These are phyloP conservation scores for Oxyteleia sp. DNA, from an alignment of 2,888 invertebrate species.

Conservation along the genomic window DNA sequence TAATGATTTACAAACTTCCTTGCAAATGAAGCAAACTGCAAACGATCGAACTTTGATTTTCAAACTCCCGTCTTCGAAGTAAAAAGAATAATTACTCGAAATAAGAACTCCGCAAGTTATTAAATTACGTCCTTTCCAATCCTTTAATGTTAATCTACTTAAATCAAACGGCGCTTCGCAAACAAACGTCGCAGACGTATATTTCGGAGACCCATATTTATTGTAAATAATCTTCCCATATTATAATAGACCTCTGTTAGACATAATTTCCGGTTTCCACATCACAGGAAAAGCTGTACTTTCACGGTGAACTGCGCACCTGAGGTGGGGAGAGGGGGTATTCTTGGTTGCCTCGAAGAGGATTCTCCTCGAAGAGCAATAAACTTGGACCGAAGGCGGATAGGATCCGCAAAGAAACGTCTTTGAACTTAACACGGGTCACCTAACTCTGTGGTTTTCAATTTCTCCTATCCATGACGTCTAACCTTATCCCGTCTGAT, in stretches of 20 bases:
- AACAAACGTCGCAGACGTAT: too few relatives aligned
- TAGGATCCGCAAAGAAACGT: conserved; percentile 76
- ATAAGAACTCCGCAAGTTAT: conserved; percentile 41
- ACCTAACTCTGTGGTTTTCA: conserved; percentile 79
- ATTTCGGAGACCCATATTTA: conserved; percentile 10
- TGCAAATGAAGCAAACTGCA: conserved; percentile 57
- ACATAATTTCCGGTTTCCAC: conserved; percentile 80
- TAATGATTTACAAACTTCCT: conserved; percentile 63
- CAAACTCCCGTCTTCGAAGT: conserved; percentile 18
- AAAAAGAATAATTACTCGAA: conserved; percentile 30
- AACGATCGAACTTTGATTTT: conserved; percentile 62
- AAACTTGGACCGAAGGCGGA: conserved; percentile 68
- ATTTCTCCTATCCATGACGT: conserved; percentile 63
- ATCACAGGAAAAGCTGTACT: conserved; percentile 78
- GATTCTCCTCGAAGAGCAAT: conserved; percentile 72
- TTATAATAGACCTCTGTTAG: conserved; percentile 68
- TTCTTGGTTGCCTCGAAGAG: conserved; percentile 61
- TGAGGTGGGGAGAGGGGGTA: too few relatives aligned
- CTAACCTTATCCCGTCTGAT: conserved; percentile 64
- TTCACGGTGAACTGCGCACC: conserved; percentile 81
- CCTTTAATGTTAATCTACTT: conserved; percentile 24
- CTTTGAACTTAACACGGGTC: conserved; percentile 87
- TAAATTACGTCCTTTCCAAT: background rate
- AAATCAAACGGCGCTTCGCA: too few relatives aligned
- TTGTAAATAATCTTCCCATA: conserved; percentile 51